A percentile compares a stretch with the other conserved stretches of the same genome.
Conservation (phyloP, 1,140 invertebrate genomes). For the Drosophila truncata region DNA sequence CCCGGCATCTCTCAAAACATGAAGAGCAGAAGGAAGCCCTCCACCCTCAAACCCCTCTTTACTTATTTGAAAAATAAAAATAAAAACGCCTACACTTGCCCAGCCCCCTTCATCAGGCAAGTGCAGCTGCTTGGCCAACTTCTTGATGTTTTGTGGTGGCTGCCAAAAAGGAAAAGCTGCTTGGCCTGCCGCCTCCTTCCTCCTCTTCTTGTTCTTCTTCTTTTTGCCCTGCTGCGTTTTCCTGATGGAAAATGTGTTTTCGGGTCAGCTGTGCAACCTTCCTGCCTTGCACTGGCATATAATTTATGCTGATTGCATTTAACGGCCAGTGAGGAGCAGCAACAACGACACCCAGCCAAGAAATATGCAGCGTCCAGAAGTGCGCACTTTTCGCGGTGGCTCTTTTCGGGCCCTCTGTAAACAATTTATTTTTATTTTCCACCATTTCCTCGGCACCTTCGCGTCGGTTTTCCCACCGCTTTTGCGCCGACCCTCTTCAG, state of each 20-base stretch:
- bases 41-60: neutral
- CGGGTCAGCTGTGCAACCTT: conserved; percentile 73
- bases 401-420: conserved; percentile 40
- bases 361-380: conserved; percentile 67
- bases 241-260: conserved; percentile 77
- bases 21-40: conserved; percentile 52
- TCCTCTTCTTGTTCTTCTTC: conserved; percentile 3
- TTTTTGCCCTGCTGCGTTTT: conserved; percentile 19
- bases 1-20: conserved; percentile 63
- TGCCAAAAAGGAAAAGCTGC: conserved; percentile 67
- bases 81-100: neutral
- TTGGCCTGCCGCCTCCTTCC: conserved; percentile 16
- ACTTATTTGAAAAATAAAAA: conserved; percentile 5
- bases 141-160: conserved; percentile 72
- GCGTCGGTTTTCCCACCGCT: conserved; percentile 7
- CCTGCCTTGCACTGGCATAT: conserved; percentile 56
- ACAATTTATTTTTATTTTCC: conserved; percentile 75
- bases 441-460: conserved; percentile 43
- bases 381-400: conserved; percentile 68
- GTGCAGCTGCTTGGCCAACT: conserved; percentile 62
- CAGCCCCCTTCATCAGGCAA: conserved; percentile 7
- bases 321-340: conserved; percentile 51
- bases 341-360: conserved; percentile 22
- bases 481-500: conserved; percentile 6
- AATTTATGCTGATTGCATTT: conserved; percentile 84